These are phyloP conservation scores for Cataglyphis livida DNA, from an alignment of 2,888 invertebrate species.

Conservation along the genomic window DNA sequence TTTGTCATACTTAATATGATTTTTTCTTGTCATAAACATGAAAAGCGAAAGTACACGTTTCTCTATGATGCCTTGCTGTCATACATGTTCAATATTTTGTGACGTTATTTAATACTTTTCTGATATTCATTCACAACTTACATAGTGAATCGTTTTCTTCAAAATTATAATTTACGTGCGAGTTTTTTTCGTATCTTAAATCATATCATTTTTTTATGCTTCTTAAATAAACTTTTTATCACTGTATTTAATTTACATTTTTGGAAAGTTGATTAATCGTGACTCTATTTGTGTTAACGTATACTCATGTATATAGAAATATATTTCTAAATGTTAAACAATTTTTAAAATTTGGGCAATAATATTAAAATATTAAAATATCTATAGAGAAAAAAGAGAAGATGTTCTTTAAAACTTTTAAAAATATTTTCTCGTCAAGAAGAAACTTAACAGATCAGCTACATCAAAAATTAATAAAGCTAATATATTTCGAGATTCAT, in stretches of 20 bases:
- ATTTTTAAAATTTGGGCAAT: background rate
- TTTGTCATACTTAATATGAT: constrained; percentile 28
- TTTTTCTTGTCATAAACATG: constrained; percentile 64
- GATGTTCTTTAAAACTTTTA: constrained; percentile 36
- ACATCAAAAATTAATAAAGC: too few species aligned
- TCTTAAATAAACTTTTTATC: background rate
- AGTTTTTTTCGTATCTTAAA: background rate
- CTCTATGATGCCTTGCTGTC: constrained; percentile 63
- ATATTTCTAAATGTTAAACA: constrained; percentile 1
- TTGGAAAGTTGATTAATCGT: background rate
- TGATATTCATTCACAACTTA: constrained; percentile 15
- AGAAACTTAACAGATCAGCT: too few species aligned
- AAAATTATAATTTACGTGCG: background rate
- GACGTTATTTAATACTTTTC: constrained; percentile 13
- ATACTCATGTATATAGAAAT: background rate
- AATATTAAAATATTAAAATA: constrained; percentile 27
- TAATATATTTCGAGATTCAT: too few species aligned
- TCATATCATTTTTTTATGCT: background rate
- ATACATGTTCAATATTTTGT: constrained; percentile 52
- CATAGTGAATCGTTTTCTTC: background rate
- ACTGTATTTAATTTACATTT: background rate
- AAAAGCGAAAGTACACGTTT: constrained; percentile 73
- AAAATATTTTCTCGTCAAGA: constrained; percentile 56
- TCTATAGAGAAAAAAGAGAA: background rate
- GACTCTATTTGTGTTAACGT: background rate